Evolutionary conservation across 2,113 vertebrate genomes (phyloP).

Genomic region (Spilogale gracilis): DNA sequence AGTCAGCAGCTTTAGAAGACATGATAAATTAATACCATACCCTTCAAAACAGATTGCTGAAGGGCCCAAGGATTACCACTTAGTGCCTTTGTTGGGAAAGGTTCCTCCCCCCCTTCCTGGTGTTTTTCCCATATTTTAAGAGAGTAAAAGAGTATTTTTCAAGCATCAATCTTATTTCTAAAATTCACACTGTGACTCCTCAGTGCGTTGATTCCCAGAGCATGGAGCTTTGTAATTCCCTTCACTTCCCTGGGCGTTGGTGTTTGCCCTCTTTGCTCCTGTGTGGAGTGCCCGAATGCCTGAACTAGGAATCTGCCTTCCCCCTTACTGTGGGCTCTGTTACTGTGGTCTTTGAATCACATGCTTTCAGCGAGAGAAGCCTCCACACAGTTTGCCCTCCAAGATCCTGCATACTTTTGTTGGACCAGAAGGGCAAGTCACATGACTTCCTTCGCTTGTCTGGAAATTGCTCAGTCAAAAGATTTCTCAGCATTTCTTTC

Average conservation of each 20-base stretch:
- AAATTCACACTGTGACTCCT: background rate
- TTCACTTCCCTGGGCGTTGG: background rate
- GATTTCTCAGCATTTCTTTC: constrained; percentile 68
- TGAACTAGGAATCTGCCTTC: accelerated
- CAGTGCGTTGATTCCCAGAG: background rate
- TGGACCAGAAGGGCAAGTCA: constrained; percentile 48
- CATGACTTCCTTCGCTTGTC: background rate
- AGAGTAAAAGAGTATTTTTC: background rate
- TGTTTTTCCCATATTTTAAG: background rate
- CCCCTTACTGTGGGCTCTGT: background rate
- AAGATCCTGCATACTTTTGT: background rate
- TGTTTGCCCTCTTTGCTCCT: background rate
- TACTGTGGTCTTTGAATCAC: background rate
- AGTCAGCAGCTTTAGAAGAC: constrained; percentile 49
- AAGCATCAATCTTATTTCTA: background rate
- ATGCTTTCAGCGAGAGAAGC: background rate
- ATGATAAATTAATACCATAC: constrained; percentile 30
- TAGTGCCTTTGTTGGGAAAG: background rate
- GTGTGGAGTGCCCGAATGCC: no score
- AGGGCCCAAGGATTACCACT: background rate
- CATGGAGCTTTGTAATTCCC: background rate
- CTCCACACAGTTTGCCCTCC: background rate
- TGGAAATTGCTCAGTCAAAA: constrained; percentile 62
- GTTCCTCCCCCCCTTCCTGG: background rate
- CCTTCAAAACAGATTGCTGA: constrained; percentile 32